Evolutionary conservation across 2,888 invertebrate species (phyloP).

Genomic region (Leptopilina myrica): DNA sequence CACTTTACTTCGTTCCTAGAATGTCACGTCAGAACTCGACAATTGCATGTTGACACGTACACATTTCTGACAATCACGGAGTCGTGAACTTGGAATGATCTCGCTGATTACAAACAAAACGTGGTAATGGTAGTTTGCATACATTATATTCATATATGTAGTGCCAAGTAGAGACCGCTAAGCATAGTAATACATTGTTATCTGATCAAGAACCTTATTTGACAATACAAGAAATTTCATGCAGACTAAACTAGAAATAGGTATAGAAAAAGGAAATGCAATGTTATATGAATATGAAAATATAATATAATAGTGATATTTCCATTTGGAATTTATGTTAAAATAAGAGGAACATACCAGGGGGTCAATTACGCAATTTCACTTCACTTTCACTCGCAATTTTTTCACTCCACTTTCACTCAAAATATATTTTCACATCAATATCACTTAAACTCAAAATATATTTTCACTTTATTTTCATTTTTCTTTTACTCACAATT

Average conservation of each 20-base stretch:
- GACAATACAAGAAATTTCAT: neutral
- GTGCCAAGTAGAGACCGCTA: neutral
- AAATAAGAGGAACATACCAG: too few relatives aligned
- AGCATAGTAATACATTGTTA: slow-evolving; percentile 21
- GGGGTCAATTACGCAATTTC: too few relatives aligned
- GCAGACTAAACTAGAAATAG: neutral
- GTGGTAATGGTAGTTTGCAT: slow-evolving; percentile 34
- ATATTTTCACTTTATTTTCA: too few relatives aligned
- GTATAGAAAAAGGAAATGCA: neutral
- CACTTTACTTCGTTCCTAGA: slow-evolving; percentile 21
- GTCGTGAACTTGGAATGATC: slow-evolving; percentile 30
- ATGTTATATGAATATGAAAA: too few relatives aligned
- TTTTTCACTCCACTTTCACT: too few relatives aligned
- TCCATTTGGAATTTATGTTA: too few relatives aligned
- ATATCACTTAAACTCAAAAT: too few relatives aligned
- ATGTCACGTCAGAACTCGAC: slow-evolving; percentile 2
- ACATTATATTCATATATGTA: slow-evolving; percentile 32
- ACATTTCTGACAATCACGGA: slow-evolving; percentile 31
- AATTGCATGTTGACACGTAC: slow-evolving; percentile 36
- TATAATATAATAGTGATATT: too few relatives aligned
- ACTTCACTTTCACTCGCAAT: too few relatives aligned
- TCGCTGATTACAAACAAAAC: slow-evolving; percentile 32
- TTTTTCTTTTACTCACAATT: too few relatives aligned
- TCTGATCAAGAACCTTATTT: slow-evolving; percentile 26
- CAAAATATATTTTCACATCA: too few relatives aligned